Evolutionary conservation across 2,113 vertebrate species (phyloP), one percentile per base, ranked within the genome.

Genomic region (Blennius ocellaris): DNA sequence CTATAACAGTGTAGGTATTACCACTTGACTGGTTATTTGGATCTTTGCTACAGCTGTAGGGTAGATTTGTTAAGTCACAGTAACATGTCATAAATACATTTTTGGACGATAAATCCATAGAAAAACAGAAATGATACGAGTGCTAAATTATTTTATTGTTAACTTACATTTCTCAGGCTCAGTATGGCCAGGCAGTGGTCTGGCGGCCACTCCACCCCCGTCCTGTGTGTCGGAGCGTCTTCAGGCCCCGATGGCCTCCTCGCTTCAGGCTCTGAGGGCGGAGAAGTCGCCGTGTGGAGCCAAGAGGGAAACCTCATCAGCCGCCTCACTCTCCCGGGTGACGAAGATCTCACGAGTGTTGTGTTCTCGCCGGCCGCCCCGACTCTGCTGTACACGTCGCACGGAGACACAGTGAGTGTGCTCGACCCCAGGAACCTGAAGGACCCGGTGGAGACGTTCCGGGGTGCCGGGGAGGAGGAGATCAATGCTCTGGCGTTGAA

Each of bases 401-500:
- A 99, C 0, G 96, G 96, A 0, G 94, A 96, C 71, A 69, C 52
- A 0, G 84, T 99, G 58, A 96, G 94, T 11, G 9, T 95, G 5
- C 78, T 98, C 39, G 97, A 99, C 68, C 87, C 92, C 3, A 90
- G 97, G 2, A 92, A 84, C 58, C 93, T 97, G 4, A 95, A 94
- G 73, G 86, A 76, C 49, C 83, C 93, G 0, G 1, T 93, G 30
- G 92, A 94, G 16, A 37, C 84, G 66, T 94, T 97, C 81, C 90
- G 63, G 5, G 78, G 82, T 0, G 85, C 94, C 1, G 97, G 95
- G 0, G 95, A 97, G 77, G 97, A 99, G 60, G 97, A 99, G 92
- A 96, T 99, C 76, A 99, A 98, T 57, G 95, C 92, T 50, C 90
- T 99, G 41, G 91, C 96, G 0, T 9, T 98, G 60, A 97, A 95